These are phyloP conservation scores for Nothoprocta perdicaria DNA, from an alignment of 2,113 vertebrate genomes.

Conservation along the genomic window DNA sequence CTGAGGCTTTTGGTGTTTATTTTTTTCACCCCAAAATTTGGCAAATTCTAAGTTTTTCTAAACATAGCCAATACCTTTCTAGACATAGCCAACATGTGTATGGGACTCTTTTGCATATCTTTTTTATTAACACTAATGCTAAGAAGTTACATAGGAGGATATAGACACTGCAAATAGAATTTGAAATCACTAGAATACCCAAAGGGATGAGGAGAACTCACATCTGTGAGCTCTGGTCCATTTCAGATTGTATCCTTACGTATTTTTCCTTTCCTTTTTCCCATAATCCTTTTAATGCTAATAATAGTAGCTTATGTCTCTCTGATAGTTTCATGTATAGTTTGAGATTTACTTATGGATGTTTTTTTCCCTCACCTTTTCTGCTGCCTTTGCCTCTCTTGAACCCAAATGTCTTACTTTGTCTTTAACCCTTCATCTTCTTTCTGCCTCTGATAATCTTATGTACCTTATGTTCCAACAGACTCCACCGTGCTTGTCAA, in stretches of 20 bases:
- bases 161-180: background rate
- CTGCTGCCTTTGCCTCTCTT: background rate
- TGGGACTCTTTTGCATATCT: background rate
- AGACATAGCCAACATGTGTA: background rate
- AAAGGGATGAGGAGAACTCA: background rate
- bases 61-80: background rate
- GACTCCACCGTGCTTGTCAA: slow-evolving; percentile 13
- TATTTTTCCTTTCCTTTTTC: background rate
- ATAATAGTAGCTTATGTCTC: background rate
- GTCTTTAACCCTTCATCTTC: background rate
- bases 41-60: background rate
- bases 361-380: background rate
- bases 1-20: background rate
- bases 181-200: background rate
- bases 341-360: background rate
- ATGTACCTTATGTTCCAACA: background rate
- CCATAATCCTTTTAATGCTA: background rate
- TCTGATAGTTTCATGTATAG: background rate
- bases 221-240: background rate
- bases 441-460: background rate
- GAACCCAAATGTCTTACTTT: background rate
- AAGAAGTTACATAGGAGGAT: background rate
- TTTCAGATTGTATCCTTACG: background rate
- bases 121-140: background rate
- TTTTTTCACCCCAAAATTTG: background rate